Evolutionary conservation across 2,113 vertebrate genomes (phyloP).

Genomic region (Saimiri boliviensis): DNA sequence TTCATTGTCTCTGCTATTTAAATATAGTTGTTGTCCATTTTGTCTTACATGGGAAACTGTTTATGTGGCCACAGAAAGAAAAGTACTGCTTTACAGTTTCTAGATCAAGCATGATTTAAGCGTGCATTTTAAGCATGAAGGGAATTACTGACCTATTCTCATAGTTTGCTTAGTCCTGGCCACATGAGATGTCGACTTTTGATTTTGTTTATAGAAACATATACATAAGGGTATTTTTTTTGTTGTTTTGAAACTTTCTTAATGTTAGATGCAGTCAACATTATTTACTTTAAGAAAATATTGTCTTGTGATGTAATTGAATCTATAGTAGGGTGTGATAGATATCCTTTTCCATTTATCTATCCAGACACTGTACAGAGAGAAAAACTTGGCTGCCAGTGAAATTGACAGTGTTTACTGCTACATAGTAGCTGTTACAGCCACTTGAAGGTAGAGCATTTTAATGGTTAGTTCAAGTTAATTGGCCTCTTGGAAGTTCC

Average conservation of each 20-base stretch:
- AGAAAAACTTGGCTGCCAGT: neutral
- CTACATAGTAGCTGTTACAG: neutral
- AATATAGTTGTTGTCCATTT: constrained; percentile 4
- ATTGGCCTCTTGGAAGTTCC: constrained; percentile 58
- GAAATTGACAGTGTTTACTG: constrained; percentile 26
- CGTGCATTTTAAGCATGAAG: neutral
- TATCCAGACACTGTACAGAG: neutral
- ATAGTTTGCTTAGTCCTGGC: neutral
- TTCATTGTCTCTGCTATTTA: neutral
- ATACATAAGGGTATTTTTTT: neutral
- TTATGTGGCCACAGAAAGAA: constrained; percentile 36
- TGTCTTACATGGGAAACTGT: neutral
- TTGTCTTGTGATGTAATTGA: neutral
- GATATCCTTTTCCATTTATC: neutral
- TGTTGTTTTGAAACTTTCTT: constrained; percentile 27
- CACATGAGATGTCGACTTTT: neutral
- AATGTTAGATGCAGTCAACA: neutral
- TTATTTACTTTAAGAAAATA: neutral
- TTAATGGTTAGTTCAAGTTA: constrained; percentile 50
- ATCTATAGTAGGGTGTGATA: neutral
- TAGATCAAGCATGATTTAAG: neutral
- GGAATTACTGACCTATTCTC: neutral
- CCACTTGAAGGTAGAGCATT: neutral
- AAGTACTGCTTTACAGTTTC: neutral
- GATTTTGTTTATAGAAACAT: neutral